Base-by-base conservation (phyloP, 1,140 invertebrate genomes). In the Battus philenor region DNA sequence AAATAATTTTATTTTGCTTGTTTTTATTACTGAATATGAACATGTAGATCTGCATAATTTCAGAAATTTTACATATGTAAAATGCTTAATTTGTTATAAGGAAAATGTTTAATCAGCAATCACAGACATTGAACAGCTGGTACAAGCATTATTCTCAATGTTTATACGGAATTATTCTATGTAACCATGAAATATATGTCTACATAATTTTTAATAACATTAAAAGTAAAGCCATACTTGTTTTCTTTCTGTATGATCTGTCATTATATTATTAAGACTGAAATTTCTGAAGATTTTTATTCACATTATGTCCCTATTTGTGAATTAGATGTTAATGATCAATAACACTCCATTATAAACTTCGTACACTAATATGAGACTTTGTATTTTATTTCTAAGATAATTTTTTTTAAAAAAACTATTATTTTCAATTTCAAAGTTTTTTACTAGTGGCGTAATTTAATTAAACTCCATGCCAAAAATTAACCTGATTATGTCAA, bases 181-280 rank as follows among this genome's bases (percentile, higher is more conserved):
- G 70, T 84, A 84, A 81, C 80, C 80, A 74, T 60, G 74, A 78
- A 75, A 77, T 78, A 76, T 79, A 83, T 83, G 79, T 84, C 75
- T 79, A 79, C 74, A 73, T 83, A 83, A 83, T 83, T 79, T 81
- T 80, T 76, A 76, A 76, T 66, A 64, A 60, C 59, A 69, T 78
- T 78, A 81, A 79, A 80, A 71, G 60, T 80, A 68, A 73, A 68
- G 50, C 56, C 63, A 67, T 53, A 47, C 18, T 49, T 38, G 33
- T 55, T 66, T 71, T 59, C 51, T 52, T 68, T 44, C 32, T 15
- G 18, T 3, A 24, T 10, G 16, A 18, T 17, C 16, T 18, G 32
- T 34, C 16, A 34, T 34, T 34, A 34, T 34, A 34, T 34, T 20
- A 32, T 20, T 34, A 34, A 34, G 16, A 34, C 32, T n/a, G n/a